Evolutionary conservation across 2,888 invertebrate species (phyloP), one percentile per base, ranked within the genome.

Genomic region (Hypsopygia costalis): DNA sequence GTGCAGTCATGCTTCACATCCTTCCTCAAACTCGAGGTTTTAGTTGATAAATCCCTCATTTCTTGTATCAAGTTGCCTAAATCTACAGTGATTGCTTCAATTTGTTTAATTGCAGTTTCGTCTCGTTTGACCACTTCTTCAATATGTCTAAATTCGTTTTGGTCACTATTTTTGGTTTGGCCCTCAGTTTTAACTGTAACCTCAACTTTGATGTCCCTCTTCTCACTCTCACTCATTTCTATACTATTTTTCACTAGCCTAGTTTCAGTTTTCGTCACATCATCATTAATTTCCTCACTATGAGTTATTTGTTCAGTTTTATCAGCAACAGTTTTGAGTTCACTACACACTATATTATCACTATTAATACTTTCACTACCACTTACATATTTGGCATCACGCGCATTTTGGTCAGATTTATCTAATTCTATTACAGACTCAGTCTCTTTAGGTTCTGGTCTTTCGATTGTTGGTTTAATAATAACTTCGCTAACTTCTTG

Each of bases 31-130:
- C 41, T 43, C 1, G 52, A 36, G 12, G 53, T 66, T 49, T 69
- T 75, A 20, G 64, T 67, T 3, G 82, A 69, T 48, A 82, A 49
- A 53, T 71, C 76, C 44, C 68, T 75, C 69, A 83, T 82, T 49
- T 82, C 81, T 51, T 81, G 70, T 41, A 82, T 81, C 1, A 89
- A 63, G 44, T 81, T 74, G 10, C 82, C 79, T 44, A 90, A 63
- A 44, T 88, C 82, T 49, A 88, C 76, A 7, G 81, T 78, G 29
- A 82, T 72, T 11, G 73, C 71, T 58, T 77, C 78, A 34, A 90
- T 74, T 52, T 83, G 67, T 46, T 74, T 68, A 63, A 85, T 69
- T 27, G 81, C 68, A 3, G 16, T 16, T 16, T 16, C 16, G 46
- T 66, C 62, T 30, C 60, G 67, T 34, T 63, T 16, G 16, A 16